These are phyloP conservation scores for Batillaria attramentaria DNA, from an alignment of 1,140 invertebrate genomes.

Conservation along the genomic window DNA sequence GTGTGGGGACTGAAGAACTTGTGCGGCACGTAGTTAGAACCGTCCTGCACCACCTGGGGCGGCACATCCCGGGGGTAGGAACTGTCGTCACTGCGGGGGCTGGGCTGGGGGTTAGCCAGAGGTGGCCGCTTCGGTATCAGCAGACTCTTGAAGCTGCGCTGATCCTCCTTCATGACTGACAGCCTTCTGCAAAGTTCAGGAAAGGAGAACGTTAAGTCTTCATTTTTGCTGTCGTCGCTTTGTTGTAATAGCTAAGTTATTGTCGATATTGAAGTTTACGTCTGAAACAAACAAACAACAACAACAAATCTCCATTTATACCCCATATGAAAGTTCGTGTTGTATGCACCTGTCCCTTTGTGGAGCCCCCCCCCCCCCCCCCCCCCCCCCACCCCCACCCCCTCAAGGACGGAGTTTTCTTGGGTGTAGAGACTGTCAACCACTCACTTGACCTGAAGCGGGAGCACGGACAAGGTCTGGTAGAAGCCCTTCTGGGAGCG, in stretches of 20 bases:
- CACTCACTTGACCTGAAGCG: conserved; percentile 20
- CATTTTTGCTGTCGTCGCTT: neutral
- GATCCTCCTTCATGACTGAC: neutral
- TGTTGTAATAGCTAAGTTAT: neutral
- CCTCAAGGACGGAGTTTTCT: too few species aligned
- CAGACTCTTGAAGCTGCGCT: neutral
- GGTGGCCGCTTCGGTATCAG: neutral
- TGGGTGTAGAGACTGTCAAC: too few species aligned
- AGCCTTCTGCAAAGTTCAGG: conserved; percentile 3
- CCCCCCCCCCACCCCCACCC: neutral
- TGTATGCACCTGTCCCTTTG: neutral
- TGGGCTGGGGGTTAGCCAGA: neutral
- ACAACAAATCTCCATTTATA: too few species aligned
- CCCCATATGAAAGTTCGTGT: neutral
- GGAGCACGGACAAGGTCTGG: neutral
- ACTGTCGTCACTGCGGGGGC: neutral
- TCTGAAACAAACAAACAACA: neutral
- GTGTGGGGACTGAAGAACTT: conserved; percentile 12
- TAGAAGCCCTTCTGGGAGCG: conserved; percentile 8
- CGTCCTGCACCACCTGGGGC: neutral
- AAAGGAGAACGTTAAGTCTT: too few species aligned
- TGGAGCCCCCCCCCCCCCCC: too few species aligned
- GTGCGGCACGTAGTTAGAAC: conserved; percentile 16
- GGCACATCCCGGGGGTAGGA: neutral
- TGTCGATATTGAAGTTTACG: neutral